A percentile compares a stretch with the other conserved stretches of the same genome.
These are phyloP conservation scores for Phocides pigmalion DNA, from an alignment of 1,140 invertebrate genomes.

Conservation along the genomic window DNA sequence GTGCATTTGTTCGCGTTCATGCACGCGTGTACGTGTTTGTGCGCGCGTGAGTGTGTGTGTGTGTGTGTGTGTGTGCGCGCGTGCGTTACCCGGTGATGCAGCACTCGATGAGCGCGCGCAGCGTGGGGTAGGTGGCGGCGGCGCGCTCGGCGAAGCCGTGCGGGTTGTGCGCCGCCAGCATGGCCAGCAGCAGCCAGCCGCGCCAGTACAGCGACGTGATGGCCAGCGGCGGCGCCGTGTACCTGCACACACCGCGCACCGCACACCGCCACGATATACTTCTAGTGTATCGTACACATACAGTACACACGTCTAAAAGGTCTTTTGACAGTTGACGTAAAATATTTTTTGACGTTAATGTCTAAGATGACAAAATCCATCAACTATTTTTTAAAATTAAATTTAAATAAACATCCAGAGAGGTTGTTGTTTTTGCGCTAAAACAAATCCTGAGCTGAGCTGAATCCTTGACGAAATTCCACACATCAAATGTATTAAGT, in stretches of 20 bases:
- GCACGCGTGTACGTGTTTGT: background rate
- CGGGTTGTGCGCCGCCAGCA: slow-evolving; percentile 96
- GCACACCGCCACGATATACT: no score
- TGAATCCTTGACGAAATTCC: no score
- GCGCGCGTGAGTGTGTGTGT: background rate
- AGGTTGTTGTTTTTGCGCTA: no score
- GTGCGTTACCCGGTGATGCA: slow-evolving; percentile 93
- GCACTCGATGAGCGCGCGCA: slow-evolving; percentile 97
- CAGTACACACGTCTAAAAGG: no score
- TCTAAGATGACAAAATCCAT: no score
- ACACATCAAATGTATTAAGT: no score
- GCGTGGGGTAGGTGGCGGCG: slow-evolving; percentile 96
- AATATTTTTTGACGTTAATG: no score
- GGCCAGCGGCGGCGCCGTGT: slow-evolving; percentile 94
- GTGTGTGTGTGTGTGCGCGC: background rate
- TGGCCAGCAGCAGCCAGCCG: slow-evolving; percentile 95
- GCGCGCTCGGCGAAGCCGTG: slow-evolving; percentile 92
- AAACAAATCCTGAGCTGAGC: no score
- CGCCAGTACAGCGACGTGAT: slow-evolving; percentile 97
- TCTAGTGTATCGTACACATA: no score
- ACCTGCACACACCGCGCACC: slow-evolving; percentile 82
- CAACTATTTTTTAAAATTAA: no score
- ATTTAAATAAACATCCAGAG: no score
- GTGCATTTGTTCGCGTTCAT: background rate
- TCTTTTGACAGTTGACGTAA: no score